Evolutionary conservation across 53 echinoderm and acorn worm genomes (phyloP), one percentile per base, ranked within the genome.

Genomic region (Pentamera pediparva): DNA sequence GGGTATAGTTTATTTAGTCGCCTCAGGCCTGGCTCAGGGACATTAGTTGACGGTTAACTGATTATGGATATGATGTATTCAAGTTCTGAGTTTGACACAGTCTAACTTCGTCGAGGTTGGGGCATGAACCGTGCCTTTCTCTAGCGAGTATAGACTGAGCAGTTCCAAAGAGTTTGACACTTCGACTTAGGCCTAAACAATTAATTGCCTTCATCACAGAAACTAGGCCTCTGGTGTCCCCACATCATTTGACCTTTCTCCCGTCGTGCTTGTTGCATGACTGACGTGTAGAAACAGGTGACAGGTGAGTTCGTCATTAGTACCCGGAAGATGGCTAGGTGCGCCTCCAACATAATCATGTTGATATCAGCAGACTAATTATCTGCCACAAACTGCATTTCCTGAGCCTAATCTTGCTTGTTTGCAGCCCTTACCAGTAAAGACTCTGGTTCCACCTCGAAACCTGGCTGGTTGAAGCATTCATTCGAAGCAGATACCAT

Each of bases 191-290:
- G n/a, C n/a, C n/a, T n/a, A n/a, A n/a, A n/a, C n/a, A n/a, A n/a
- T n/a, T n/a, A n/a, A n/a, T n/a, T n/a, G n/a, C n/a, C n/a, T n/a
- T n/a, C n/a, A n/a, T n/a, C n/a, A n/a, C n/a, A n/a, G n/a, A n/a
- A n/a, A n/a, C n/a, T n/a, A n/a, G n/a, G n/a, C n/a, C n/a, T n/a
- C n/a, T n/a, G n/a, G n/a, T n/a, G n/a, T n/a, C n/a, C n/a, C n/a
- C n/a, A n/a, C n/a, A n/a, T n/a, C n/a, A n/a, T n/a, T n/a, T n/a
- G 35, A 72, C 32, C 54, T 50, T 53, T 72, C 70, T 25, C 51
- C 32, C 31, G 49, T 47, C 6, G 70, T 40, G 24, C 38, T 65
- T 11, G 41, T 65, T 53, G 72, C 72, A 51, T 32, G 72, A 51
- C 6, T 71, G 30, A 72, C 52, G 9, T 34, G 52, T 35, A 72